Conservation (phyloP, 2,113 vertebrate species). For the Colius striatus region DNA sequence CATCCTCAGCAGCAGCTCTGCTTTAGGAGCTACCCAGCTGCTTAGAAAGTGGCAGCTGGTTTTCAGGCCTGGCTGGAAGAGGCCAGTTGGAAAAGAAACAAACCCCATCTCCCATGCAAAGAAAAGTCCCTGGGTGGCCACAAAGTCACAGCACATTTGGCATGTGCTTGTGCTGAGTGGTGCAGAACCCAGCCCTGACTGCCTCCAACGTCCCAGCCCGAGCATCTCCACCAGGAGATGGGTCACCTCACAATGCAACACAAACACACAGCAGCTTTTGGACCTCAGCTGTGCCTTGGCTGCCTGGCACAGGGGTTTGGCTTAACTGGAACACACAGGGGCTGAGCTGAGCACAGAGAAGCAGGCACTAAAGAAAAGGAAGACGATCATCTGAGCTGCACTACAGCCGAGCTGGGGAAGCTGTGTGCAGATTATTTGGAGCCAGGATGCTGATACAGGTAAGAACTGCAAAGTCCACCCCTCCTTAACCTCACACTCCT, state of each 20-base stretch:
- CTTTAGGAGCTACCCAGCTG: neutral
- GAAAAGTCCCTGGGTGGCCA: neutral
- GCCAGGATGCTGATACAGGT: neutral
- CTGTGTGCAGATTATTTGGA: neutral
- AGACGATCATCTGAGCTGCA: neutral
- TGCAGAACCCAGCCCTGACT: neutral
- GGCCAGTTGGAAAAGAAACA: neutral
- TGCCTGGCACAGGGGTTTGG: neutral
- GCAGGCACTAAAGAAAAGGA: neutral
- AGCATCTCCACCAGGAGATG: neutral
- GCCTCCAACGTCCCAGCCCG: neutral
- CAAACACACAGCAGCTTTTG: fast-evolving
- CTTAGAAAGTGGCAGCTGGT: neutral
- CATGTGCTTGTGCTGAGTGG: neutral
- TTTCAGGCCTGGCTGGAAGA: neutral
- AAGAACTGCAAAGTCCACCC: neutral
- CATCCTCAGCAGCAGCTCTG: neutral
- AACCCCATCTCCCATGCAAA: neutral
- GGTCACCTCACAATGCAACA: neutral
- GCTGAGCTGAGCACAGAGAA: neutral
- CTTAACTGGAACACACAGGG: no score
- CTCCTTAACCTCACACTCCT: neutral
- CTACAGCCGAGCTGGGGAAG: neutral
- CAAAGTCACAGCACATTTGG: neutral
- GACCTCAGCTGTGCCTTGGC: neutral